These are phyloP conservation scores for Onychomys arenicola DNA, from an alignment of 2,797 vertebrate species.

Conservation along the genomic window DNA sequence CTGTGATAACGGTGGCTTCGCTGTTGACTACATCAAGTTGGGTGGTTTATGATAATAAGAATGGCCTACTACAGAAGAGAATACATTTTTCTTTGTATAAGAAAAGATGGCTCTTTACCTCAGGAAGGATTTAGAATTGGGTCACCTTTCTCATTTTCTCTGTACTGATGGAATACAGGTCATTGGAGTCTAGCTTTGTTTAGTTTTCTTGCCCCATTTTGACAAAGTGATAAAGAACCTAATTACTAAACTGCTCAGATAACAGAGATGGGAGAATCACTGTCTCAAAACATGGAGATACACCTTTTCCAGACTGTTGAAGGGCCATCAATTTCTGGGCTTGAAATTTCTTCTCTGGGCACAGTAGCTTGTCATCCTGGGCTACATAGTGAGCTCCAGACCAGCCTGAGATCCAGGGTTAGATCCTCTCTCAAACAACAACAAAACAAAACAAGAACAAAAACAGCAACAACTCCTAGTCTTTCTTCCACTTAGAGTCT, in stretches of 20 bases:
- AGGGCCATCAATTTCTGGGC: constrained; percentile 60
- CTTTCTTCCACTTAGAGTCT: neutral
- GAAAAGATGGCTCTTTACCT: constrained; percentile 66
- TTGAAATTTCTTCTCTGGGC: constrained; percentile 43
- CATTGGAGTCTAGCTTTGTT: constrained; percentile 82
- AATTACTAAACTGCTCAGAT: constrained; percentile 84
- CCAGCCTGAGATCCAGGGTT: neutral
- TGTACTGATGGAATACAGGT: constrained; percentile 83
- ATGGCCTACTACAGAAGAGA: constrained; percentile 53
- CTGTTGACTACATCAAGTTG: constrained; percentile 54
- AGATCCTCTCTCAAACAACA: neutral
- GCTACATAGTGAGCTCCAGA: neutral
- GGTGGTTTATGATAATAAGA: constrained; percentile 61
- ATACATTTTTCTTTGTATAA: neutral
- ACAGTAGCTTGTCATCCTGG: neutral
- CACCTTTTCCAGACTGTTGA: constrained; percentile 62
- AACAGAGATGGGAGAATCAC: constrained; percentile 77
- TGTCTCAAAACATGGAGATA: constrained; percentile 77
- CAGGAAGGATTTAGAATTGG: constrained; percentile 79
- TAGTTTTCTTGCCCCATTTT: constrained; percentile 83
- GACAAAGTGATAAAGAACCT: constrained; percentile 86
- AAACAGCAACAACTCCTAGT: neutral
- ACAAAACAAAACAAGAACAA: neutral
- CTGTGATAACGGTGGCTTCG: constrained; percentile 60
- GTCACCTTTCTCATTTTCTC: constrained; percentile 80